Evolutionary conservation across 2,113 vertebrate genomes (phyloP).

Genomic region (Aptenodytes patagonicus): DNA sequence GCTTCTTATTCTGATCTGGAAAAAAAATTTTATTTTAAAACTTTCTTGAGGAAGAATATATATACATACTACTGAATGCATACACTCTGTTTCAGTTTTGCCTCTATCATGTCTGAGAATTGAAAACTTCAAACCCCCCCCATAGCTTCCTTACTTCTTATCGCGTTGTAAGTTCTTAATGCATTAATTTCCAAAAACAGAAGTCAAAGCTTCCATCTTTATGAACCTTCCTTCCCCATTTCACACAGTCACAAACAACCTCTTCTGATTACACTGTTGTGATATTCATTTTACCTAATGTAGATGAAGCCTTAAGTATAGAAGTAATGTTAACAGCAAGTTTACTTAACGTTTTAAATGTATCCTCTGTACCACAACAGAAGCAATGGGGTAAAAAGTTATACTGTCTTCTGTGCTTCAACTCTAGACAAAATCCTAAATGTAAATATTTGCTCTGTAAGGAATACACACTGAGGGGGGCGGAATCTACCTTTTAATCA

Average conservation of each 20-base stretch:
- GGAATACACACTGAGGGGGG: background rate
- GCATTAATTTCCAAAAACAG: background rate
- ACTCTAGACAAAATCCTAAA: background rate
- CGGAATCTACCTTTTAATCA: background rate
- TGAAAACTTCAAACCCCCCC: background rate
- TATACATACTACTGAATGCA: accelerated
- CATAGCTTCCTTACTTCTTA: background rate
- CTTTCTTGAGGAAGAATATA: background rate
- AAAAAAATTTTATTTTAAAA: background rate
- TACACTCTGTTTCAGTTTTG: background rate
- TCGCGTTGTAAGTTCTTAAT: background rate
- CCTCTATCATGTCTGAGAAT: background rate
- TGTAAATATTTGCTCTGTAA: background rate
- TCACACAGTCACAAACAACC: background rate
- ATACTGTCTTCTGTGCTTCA: background rate
- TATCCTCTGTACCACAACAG: background rate
- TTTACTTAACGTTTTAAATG: background rate
- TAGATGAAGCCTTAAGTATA: background rate
- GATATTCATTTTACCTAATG: background rate
- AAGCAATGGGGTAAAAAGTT: background rate
- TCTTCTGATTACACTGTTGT: background rate
- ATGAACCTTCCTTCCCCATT: background rate
- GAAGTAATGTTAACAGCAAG: background rate
- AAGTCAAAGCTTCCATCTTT: background rate
- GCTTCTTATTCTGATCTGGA: background rate